phyloP scores from a whole-genome alignment of 2,113 vertebrate genomes.

The Phodopus roborovskii region DNA sequence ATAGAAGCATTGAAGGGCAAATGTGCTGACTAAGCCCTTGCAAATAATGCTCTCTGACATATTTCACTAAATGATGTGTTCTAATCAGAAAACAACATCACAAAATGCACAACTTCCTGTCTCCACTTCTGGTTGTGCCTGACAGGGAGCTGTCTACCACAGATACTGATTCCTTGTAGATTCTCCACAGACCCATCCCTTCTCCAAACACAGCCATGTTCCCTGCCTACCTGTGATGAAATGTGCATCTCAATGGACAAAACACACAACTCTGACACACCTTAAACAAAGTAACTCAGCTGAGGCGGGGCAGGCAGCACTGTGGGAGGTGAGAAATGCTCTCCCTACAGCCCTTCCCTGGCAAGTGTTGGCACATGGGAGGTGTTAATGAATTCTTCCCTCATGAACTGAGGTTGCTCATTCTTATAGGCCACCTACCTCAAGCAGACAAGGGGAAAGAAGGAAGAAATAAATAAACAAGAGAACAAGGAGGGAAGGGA shows the following conservation, averaged over 20 bases:
- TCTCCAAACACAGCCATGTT: conserved; percentile 40
- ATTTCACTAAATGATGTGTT: not conserved
- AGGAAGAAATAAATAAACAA: not conserved
- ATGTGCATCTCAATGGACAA: conserved; percentile 49
- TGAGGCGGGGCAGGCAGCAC: not conserved
- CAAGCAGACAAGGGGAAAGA: not conserved
- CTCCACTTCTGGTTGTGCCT: not conserved
- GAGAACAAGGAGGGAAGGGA: not conserved
- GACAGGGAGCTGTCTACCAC: conserved; percentile 7
- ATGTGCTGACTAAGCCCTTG: not conserved
- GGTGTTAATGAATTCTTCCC: conserved; percentile 22
- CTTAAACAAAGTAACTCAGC: conserved; percentile 56
- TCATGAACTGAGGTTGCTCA: conserved; percentile 1
- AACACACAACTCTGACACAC: conserved; percentile 59
- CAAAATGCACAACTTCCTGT: not conserved
- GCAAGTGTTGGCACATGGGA: conserved; percentile 22
- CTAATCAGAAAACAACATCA: not conserved
- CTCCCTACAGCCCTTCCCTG: not conserved
- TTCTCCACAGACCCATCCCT: conserved; percentile 43
- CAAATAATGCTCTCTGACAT: not conserved
- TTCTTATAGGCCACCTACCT: conserved; percentile 57
- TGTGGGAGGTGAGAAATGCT: not conserved
- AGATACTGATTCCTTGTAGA: conserved; percentile 52
- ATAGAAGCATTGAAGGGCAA: not conserved
- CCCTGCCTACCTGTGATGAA: conserved; percentile 44